Evolutionary conservation across 2,888 invertebrate species (phyloP).

Genomic region (Oasisia sp.): DNA sequence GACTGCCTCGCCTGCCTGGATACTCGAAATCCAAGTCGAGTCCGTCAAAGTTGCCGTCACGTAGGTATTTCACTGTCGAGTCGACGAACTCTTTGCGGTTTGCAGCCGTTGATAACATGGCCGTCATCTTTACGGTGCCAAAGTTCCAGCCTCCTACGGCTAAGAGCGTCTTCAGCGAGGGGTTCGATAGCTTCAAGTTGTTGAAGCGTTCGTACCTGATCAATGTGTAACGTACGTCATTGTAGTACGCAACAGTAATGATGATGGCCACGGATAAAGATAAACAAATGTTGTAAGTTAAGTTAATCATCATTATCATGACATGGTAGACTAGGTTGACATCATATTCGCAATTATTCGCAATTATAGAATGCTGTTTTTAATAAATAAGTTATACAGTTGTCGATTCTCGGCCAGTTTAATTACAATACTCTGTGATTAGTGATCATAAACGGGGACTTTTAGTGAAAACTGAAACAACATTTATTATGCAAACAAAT

Average conservation of each 20-base stretch:
- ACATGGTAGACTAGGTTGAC: not conserved
- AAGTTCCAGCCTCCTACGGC: slow-evolving; percentile 24
- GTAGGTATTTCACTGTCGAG: not conserved
- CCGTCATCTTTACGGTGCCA: slow-evolving; percentile 18
- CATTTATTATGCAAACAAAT: too few species aligned
- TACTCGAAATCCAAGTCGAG: slow-evolving; percentile 20
- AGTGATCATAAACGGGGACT: not conserved
- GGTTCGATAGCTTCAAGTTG: not conserved
- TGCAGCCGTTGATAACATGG: not conserved
- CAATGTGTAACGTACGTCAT: not conserved
- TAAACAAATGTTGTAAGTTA: not conserved
- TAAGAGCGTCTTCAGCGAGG: slow-evolving; percentile 14
- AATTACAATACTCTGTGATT: not conserved
- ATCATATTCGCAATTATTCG: not conserved
- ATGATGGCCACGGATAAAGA: not conserved
- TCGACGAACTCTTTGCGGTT: not conserved
- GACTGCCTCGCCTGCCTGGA: not conserved
- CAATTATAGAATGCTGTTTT: not conserved
- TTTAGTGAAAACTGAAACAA: too few species aligned
- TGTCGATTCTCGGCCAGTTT: not conserved
- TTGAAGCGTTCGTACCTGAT: slow-evolving; percentile 14
- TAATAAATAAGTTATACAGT: not conserved
- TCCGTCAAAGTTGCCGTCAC: not conserved
- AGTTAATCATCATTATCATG: not conserved
- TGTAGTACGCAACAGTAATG: not conserved